Percentiles rank a stretch among this genome's conserved stretches.
These are phyloP conservation scores for Campylomormyrus tamandua DNA, from an alignment of 2,113 vertebrate species.

Conservation along the genomic window DNA sequence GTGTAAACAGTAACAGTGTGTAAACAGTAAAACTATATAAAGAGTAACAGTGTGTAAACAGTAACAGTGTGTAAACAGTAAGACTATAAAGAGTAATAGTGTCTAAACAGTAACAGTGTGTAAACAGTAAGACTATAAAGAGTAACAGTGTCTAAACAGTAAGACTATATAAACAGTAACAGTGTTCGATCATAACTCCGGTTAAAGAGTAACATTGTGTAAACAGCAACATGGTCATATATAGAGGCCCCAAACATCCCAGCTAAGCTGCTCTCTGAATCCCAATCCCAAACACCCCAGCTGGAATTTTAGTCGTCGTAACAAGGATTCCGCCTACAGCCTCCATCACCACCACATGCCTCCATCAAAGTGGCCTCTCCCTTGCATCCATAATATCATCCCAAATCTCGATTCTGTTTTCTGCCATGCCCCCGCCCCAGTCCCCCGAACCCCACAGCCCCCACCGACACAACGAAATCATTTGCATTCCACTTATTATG, in stretches of 20 bases:
- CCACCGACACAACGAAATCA: not conserved
- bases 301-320: not conserved
- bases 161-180: no score
- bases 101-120: no score
- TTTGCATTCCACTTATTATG: slow-evolving; percentile 27
- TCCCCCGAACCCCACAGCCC: slow-evolving; percentile 9
- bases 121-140: no score
- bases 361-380: not conserved
- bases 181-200: no score
- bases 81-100: no score
- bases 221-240: not conserved
- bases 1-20: no score
- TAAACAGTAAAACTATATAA: no score
- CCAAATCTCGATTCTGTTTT: not conserved
- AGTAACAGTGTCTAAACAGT: no score
- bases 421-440: not conserved
- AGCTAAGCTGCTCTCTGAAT: not conserved
- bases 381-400: slow-evolving; percentile 3
- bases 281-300: not conserved
- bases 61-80: no score
- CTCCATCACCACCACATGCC: not conserved
- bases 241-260: not conserved
- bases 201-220: no score
- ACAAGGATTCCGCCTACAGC: not conserved
- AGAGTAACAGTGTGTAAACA: no score